Base-by-base conservation (phyloP, 2,888 invertebrate species). In the Philopedon plagiatum region DNA sequence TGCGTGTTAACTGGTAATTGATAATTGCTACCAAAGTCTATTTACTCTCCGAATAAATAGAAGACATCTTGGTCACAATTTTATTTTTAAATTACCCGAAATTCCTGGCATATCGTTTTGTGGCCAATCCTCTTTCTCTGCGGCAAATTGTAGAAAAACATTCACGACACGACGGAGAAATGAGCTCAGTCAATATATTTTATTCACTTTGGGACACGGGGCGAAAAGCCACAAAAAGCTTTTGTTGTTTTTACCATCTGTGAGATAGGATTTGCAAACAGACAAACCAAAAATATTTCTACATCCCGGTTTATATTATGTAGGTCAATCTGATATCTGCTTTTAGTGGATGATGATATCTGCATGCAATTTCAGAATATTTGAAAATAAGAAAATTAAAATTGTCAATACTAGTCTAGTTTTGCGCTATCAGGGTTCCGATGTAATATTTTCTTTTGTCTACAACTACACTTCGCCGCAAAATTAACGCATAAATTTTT, bases 201-300 rank as follows among this genome's bases (percentile, higher is more conserved):
- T 66, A 66, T 66, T 58, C 66, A 66, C 66, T 56, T 29, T 66
- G 41, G 57, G 34, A 26, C 46, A 39, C 29, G 34, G 8, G 18
- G 32, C 58, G 58, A 56, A 66, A 44, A 37, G 46, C 23, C 51
- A 54, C 51, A 54, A 54, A 54, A 54, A 54, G 66, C 56, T 58
- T 66, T 66, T 56, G 57, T 66, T 66, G 66, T 66, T 66, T 66
- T 58, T 66, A 44, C 44, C 57, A 54, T 64, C 26, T 32, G 57
- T 26, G 41, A 44, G 57, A 66, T 58, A 15, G 44, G 46, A 54
- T 66, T 58, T 32, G 56, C 19, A 57, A 57, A 44, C 41, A 44
- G 66, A 66, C 32, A 66, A 57, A 44, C 49, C 46, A 44, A 32
- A 66, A 66, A 57, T 46, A 54, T 54, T 29, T 54, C 9, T 29